Evolutionary conservation across 2,888 invertebrate species (phyloP), one percentile per base, ranked within the genome.

Genomic region (Neelides folsomi): DNA sequence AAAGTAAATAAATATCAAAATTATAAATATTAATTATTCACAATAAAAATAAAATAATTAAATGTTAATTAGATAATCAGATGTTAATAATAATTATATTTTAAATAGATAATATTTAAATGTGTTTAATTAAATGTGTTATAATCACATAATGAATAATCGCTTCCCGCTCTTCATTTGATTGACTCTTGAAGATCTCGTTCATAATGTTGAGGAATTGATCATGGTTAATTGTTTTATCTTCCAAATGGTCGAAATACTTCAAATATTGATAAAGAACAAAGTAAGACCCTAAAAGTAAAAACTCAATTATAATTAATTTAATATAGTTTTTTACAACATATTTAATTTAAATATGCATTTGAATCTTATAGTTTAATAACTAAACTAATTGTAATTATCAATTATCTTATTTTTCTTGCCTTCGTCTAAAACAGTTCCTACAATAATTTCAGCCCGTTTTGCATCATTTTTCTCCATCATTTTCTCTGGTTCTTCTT

Each of bases 161-260:
- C 1, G 57, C 52, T 18, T 56, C 55, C 13, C 53, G 34, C 37
- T 56, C 55, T 2, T 10, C 19, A 27, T 52, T 52, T 16, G 49
- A 19, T 36, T 41, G 46, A 27, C 3, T 1, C 1, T 47, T 12
- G 39, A 62, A 57, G 1, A 55, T 39, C 12, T 57, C 57, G 16
- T 47, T 54, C 57, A 58, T 51, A 67, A 69, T 43, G 66, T 66
- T 45, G 67, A 70, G 62, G 71, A 71, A 64, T 70, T 70, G 68
- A 71, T 72, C 54, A 70, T 68, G 15, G 71, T 73, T 57, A 70
- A 72, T 57, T 69, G 69, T 58, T 71, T 73, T 10, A 71, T 73
- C 57, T 71, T 73, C 59, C 71, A 71, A 54, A 71, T 60, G 38
- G 68, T 67, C 19, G 71, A 60, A 51, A 34, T 49, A 54, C 20